Base-by-base conservation (phyloP, 1,140 invertebrate genomes). In the Drosophila dunni region DNA sequence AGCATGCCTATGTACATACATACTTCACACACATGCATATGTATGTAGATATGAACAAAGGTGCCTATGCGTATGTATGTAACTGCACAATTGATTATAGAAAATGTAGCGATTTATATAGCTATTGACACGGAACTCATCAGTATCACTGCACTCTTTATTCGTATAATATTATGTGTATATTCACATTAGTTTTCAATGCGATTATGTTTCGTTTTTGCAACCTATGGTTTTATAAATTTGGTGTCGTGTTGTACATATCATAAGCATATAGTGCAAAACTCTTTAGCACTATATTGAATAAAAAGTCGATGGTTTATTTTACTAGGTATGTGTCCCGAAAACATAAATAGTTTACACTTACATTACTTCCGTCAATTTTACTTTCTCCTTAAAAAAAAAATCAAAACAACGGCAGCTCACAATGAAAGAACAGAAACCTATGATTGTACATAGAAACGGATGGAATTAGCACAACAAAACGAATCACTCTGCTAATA, bases 281-380 rank as follows among this genome's bases (percentile, higher is more conserved):
- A 20, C 10, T 48, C 33, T 60, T n/a, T 11, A 48, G 11, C 29
- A 48, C 44, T 36, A 7, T 11, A 20, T 62, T 45, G 29, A 54
- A 36, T 57, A 15, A 33, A 34, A 13, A 40, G 33, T 36, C 10
- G 8, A 29, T 48, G 29, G 40, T 15, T 33, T 38, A n/a, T 46
- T 50, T 48, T 17, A 38, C 34, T 56, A 44, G 7, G 10, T 20
- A 17, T 24, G 48, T 38, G 44, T 40, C 40, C n/a, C 20, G 42
- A 33, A n/a, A 51, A 54, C 48, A 36, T 33, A 54, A 56, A 63
- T 33, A 48, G 5, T 56, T 56, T 56, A 46, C 65, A 78, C 75
- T 78, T 78, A 78, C 75, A 78, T 78, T 78, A 78, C 75, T 78
- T 75, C 72, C 72, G 60, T 75, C 54, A 75, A 75, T 70, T 78